Evolutionary conservation across 2,888 invertebrate species (phyloP).

Genomic region (Sphaeridia pumilis): DNA sequence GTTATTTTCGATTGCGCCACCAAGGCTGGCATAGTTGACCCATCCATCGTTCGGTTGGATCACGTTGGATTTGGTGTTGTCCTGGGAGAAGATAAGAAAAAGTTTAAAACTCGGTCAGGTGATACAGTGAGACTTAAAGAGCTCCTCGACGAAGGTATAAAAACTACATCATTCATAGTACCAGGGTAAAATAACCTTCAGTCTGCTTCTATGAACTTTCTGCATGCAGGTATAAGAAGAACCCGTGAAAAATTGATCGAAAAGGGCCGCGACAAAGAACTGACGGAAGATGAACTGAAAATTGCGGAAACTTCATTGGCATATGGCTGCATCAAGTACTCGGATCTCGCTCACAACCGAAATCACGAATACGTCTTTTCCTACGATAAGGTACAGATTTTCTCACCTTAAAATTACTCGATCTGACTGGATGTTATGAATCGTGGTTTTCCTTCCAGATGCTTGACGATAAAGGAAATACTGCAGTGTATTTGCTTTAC

Average conservation of each 20-base stretch:
- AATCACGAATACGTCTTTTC: conserved; percentile 93
- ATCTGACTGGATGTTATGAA: not conserved
- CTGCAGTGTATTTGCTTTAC: conserved; percentile 93
- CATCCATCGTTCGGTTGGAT: conserved; percentile 57
- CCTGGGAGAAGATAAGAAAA: conserved; percentile 95
- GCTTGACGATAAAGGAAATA: conserved; percentile 98
- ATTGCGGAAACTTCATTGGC: conserved; percentile 82
- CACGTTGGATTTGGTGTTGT: conserved; percentile 96
- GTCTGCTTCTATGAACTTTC: not conserved
- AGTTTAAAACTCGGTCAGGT: conserved; percentile 96
- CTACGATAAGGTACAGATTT: conserved; percentile 62
- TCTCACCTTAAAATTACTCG: not conserved
- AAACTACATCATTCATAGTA: not conserved
- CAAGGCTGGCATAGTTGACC: conserved; percentile 60
- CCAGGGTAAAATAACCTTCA: not conserved
- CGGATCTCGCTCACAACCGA: conserved; percentile 88
- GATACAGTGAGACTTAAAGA: conserved; percentile 81
- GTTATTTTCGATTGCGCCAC: conserved; percentile 67
- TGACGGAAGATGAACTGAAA: conserved; percentile 67
- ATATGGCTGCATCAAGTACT: conserved; percentile 97
- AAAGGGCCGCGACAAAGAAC: conserved; percentile 71
- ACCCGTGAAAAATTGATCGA: conserved; percentile 71
- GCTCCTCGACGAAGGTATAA: conserved; percentile 71
- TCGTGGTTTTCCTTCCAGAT: conserved; percentile 47
- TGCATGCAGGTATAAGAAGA: conserved; percentile 51